These are phyloP conservation scores for Drosophila setosimentum DNA, from an alignment of 2,888 invertebrate genomes.

Conservation along the genomic window DNA sequence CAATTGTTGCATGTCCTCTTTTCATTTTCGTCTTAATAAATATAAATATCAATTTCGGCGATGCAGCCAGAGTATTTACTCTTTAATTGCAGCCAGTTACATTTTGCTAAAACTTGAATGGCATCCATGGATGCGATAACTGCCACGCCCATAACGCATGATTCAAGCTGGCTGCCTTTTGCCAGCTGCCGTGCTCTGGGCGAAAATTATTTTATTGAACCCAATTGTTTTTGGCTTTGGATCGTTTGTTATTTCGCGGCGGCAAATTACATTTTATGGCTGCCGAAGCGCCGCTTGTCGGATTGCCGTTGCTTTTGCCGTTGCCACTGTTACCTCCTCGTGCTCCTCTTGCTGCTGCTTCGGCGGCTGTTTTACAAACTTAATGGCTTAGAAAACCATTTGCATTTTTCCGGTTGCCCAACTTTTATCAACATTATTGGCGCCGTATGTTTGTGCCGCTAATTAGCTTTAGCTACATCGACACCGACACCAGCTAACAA, in stretches of 20 bases:
- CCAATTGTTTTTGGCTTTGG: constrained; percentile 77
- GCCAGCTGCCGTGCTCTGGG: constrained; percentile 24
- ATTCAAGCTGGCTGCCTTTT: constrained; percentile 54
- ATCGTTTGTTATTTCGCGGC: constrained; percentile 74
- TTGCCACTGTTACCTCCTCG: constrained; percentile 15
- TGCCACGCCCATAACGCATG: constrained; percentile 36
- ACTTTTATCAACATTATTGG: constrained; percentile 74
- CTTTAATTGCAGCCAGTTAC: constrained; percentile 27
- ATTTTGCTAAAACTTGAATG: neutral
- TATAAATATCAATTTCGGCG: constrained; percentile 2
- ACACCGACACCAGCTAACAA: constrained; percentile 7
- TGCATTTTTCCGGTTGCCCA: constrained; percentile 72
- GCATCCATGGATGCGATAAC: neutral
- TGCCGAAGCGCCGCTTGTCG: constrained; percentile 46
- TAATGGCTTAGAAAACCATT: constrained; percentile 83
- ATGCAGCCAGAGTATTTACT: constrained; percentile 13
- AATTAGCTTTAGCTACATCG: constrained; percentile 49
- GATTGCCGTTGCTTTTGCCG: constrained; percentile 22
- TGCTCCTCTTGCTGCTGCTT: constrained; percentile 31
- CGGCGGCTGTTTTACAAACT: constrained; percentile 72
- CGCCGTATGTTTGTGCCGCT: constrained; percentile 67
- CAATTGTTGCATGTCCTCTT: neutral
- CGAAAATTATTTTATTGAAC: constrained; percentile 82
- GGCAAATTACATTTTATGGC: constrained; percentile 79
- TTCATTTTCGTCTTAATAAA: constrained; percentile 11